Conservation (phyloP, 2,888 invertebrate species). For the Caenorhabditis becei region DNA sequence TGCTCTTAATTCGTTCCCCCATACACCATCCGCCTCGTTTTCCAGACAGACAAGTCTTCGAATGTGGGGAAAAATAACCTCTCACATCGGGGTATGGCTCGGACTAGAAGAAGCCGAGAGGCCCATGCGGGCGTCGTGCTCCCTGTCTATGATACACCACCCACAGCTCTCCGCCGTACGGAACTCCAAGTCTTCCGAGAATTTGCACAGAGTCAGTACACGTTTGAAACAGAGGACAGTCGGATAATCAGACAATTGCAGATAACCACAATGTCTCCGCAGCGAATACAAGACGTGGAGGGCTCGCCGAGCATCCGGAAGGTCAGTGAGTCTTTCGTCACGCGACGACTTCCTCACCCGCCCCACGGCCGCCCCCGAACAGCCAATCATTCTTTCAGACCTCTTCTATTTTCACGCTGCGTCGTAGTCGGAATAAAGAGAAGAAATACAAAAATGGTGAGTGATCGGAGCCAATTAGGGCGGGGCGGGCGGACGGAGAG, state of each 20-base stretch:
- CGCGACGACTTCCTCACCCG: conserved; percentile 25
- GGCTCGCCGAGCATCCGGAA: conserved; percentile 53
- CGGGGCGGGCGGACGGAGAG: neutral
- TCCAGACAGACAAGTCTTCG: conserved; percentile 16
- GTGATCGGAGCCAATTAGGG: conserved; percentile 31
- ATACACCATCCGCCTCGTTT: neutral
- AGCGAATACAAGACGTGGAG: conserved; percentile 48
- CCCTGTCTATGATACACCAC: conserved; percentile 75
- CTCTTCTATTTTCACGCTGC: conserved; percentile 68
- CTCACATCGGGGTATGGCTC: conserved; percentile 77
- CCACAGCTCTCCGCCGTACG: conserved; percentile 65
- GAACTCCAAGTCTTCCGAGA: conserved; percentile 76
- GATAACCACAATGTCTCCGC: conserved; percentile 56
- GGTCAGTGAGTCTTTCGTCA: conserved; percentile 51
- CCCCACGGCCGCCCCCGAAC: neutral
- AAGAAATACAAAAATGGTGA: conserved; percentile 63
- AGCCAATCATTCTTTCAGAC: conserved; percentile 29
- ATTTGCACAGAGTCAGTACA: conserved; percentile 72
- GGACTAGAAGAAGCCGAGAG: conserved; percentile 75
- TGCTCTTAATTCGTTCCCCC: conserved; percentile 15
- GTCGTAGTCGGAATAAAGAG: conserved; percentile 70
- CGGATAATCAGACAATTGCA: conserved; percentile 2
- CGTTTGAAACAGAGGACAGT: neutral
- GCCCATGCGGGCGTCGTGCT: conserved; percentile 74
- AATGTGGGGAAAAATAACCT: conserved; percentile 80